A percentile compares a stretch with the other conserved stretches of the same genome.
phyloP scores from a whole-genome alignment of 2,888 invertebrate species.

The Aphodius granarius region DNA sequence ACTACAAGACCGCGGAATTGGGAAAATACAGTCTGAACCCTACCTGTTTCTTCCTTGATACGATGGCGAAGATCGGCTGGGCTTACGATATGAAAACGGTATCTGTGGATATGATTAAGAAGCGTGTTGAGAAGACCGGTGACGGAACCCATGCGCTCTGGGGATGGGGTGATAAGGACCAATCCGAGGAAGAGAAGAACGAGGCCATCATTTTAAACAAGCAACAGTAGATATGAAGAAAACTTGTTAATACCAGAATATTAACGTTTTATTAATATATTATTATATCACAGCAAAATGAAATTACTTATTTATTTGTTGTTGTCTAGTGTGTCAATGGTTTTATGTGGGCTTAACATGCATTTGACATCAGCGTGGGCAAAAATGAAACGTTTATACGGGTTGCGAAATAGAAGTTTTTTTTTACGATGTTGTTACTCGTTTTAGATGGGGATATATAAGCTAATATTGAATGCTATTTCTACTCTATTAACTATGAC shows the following conservation, averaged over 20 bases:
- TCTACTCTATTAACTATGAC: not conserved
- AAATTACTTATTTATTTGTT: not conserved
- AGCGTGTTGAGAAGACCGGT: conserved; percentile 61
- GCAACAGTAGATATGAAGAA: conserved; percentile 22
- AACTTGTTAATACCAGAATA: not conserved
- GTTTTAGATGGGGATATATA: not conserved
- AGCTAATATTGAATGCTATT: not conserved
- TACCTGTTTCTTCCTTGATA: conserved; percentile 79
- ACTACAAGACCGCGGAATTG: conserved; percentile 60
- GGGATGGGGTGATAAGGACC: conserved; percentile 80
- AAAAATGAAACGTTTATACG: not conserved
- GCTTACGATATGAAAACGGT: conserved; percentile 76
- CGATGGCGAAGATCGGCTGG: conserved; percentile 77
- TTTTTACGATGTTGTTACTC: not conserved
- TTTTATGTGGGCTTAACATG: not conserved
- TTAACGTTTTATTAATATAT: not conserved
- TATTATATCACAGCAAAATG: not conserved
- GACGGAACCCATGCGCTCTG: conserved; percentile 68
- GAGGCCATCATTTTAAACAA: conserved; percentile 45
- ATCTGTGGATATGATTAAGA: conserved; percentile 59
- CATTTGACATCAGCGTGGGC: not conserved
- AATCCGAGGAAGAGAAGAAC: conserved; percentile 50
- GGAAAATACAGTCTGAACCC: conserved; percentile 61
- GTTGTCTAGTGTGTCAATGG: not conserved
- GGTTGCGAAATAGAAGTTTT: not conserved